Base-by-base conservation (phyloP, 2,888 invertebrate genomes). In the Patella caerulea region DNA sequence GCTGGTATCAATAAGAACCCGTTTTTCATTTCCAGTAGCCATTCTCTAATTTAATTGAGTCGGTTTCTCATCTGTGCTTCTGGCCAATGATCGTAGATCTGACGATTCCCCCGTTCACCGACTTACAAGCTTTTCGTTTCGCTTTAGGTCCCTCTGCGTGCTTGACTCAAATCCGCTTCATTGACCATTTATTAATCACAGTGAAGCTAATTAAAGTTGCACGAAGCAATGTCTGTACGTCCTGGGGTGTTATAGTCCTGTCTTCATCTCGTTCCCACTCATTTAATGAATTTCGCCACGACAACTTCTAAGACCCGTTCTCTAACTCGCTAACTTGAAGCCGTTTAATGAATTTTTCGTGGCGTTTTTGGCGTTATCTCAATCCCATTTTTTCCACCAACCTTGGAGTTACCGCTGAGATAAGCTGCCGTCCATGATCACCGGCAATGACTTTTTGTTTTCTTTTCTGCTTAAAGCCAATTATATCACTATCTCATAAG, bases 1-100 rank as follows among this genome's bases (percentile, higher is more conserved):
- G 65, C 19, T 19, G 24, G 65, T 15, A 24, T 65, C 65, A 65
- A 65, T 65, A 24, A 65, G 24, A 24, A 12, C 65, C 14, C 24
- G 65, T 65, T 24, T 65, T 65, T 65, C 65, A 65, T 65, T 65
- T 65, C 19, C 24, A 19, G 2, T 9, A 65, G 65, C 19, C 19
- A 24, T 65, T 24, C 65, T 65, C 24, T 65, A 65, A 65, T 65
- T 65, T 65, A 65, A 65, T 65, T 65, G 65, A 24, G 65, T 65
- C 14, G 65, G 65, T 24, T 65, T 65, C 24, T 65, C 19, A 24
- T 24, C 65, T 19, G 15, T 45, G 65, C 65, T 65, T 24, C 24
- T 65, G 65, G 65, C 65, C 19, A 65, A 14, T 24, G 65, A 65
- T 65, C 7, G 65, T 3, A 65, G 14, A 24, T 65, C 11, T 65